Evolutionary conservation across 2,797 vertebrate species (phyloP).

Genomic region (Merluccius polli): DNA sequence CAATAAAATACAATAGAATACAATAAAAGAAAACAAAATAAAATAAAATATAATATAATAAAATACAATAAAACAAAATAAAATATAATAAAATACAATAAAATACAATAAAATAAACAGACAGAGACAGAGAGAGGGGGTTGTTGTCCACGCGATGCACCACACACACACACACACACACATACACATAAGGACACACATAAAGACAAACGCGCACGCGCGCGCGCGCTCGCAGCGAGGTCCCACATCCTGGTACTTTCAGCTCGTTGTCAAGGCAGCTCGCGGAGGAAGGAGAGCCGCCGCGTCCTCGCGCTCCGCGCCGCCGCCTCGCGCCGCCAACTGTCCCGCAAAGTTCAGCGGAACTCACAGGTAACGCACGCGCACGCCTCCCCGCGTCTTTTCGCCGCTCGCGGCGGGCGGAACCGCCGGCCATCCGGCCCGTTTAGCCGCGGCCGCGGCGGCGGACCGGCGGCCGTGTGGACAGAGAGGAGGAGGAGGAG

Average conservation of each 20-base stretch:
- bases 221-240: constrained; percentile 38
- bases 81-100: no score
- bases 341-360: constrained; percentile 70
- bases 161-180: constrained; percentile 15
- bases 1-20: no score
- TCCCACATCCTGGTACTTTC: constrained; percentile 78
- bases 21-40: no score
- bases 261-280: constrained; percentile 74
- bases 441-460: constrained; percentile 42
- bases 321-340: no score
- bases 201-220: constrained; percentile 14
- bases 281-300: no score
- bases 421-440: no score
- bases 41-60: no score
- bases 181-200: constrained; percentile 17
- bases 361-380: constrained; percentile 64
- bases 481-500: constrained; percentile 64
- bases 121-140: neutral
- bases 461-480: constrained; percentile 57
- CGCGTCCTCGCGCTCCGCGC: no score
- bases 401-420: no score
- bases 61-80: no score
- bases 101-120: no score
- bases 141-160: constrained; percentile 42
- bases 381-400: constrained; percentile 53